Conservation (phyloP, 2,888 invertebrate species). For the Caenorhabditis japonica region DNA sequence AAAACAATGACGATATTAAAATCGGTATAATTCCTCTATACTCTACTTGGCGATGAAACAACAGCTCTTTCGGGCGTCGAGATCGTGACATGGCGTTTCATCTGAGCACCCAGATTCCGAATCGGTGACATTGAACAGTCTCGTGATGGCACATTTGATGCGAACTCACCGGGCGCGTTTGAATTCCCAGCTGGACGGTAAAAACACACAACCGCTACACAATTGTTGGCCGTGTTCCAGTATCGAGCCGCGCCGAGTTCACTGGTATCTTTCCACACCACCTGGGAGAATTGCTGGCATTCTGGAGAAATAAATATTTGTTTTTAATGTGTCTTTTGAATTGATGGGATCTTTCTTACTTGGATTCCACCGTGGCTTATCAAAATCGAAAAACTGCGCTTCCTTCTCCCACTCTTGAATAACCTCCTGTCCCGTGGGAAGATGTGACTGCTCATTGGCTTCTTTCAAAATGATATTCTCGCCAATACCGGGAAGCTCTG, state of each 20-base stretch:
- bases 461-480: slow-evolving; percentile 73
- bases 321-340: no score
- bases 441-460: slow-evolving; percentile 68
- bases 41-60: neutral
- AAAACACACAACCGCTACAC: slow-evolving; percentile 76
- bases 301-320: slow-evolving; percentile 69
- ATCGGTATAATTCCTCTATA: no score
- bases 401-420: slow-evolving; percentile 74
- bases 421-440: slow-evolving; percentile 76
- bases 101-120: slow-evolving; percentile 62
- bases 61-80: slow-evolving; percentile 53
- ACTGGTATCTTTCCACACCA: slow-evolving; percentile 74
- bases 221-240: slow-evolving; percentile 75
- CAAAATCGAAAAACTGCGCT: slow-evolving; percentile 73
- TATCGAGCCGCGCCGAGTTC: slow-evolving; percentile 66
- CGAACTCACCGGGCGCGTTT: slow-evolving; percentile 75
- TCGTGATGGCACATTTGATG: slow-evolving; percentile 69
- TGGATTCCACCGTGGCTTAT: slow-evolving; percentile 72
- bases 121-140: slow-evolving; percentile 69
- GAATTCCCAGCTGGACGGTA: slow-evolving; percentile 76
- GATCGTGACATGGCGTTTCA: slow-evolving; percentile 71
- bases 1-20: neutral
- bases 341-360: no score
- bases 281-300: slow-evolving; percentile 76
- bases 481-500: slow-evolving; percentile 76